Base-by-base conservation (phyloP, 2,888 invertebrate genomes). In the Xestia sexstrigata region DNA sequence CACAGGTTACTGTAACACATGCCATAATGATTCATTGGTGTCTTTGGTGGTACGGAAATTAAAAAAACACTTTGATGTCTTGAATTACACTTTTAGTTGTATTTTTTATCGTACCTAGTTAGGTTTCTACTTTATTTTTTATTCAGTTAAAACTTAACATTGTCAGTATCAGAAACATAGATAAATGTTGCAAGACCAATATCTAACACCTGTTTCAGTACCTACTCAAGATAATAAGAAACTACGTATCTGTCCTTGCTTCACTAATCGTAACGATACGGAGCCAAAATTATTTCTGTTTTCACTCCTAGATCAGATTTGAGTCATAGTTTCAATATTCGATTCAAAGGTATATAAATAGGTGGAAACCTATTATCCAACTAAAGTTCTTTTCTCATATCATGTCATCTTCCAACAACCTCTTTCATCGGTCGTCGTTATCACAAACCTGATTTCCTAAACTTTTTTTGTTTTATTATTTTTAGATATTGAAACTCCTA, bases 151-250 rank as follows among this genome's bases (percentile, higher is more conserved):
- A 26, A 2, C 2, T 52, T 30, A 15, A 71, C n/a, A 11, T 39
- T 39, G 55, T 42, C 42, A 42, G 20, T 81, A 74, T 65, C 75
- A 49, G 2, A 23, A 65, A 1, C 15, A 39, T 30, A 26, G 81
- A 81, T 74, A 81, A 78, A 11, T 26, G 30, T 42, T 45, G 42
- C 23, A 35, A 26, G 11, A 6, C 1, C n/a, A 75, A 58, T 81
- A 52, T 60, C 35, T 4, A 60, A 52, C 81, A 81, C 49, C 49
- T 58, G 81, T 60, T 74, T 55, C 23, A 45, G 42, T 35, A 65
- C 35, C 35, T 35, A 35, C 49, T 66, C 11, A 45, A 49, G 45
- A 81, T 75, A 81, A 81, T 66, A 49, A 74, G 35, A 66, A 66
- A 35, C 58, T 74, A 42, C 5, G 0, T 45, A 72, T 55, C 30